Evolutionary conservation across 2,888 invertebrate species (phyloP).

Genomic region (Latrodectus hesperus): DNA sequence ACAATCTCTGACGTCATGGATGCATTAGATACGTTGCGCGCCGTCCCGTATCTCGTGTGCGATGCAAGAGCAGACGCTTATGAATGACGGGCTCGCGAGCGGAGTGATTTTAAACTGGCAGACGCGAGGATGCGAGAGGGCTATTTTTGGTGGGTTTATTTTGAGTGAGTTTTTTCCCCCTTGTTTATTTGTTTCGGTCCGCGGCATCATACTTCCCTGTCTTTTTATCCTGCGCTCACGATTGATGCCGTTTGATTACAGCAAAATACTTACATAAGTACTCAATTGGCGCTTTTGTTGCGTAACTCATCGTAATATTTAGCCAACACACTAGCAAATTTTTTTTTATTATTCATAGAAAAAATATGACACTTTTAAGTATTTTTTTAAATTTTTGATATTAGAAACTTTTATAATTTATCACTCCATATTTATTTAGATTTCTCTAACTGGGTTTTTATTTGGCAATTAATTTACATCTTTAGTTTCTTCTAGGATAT

Average conservation of each 20-base stretch:
- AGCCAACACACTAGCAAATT: too few relatives aligned
- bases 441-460: neutral
- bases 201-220: neutral
- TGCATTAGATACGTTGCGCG: slow-evolving; percentile 19
- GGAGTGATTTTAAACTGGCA: slow-evolving; percentile 40
- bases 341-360: too few relatives aligned
- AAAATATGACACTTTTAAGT: too few relatives aligned
- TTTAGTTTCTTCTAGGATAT: too few relatives aligned
- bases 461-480: too few relatives aligned
- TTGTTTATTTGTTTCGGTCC: neutral
- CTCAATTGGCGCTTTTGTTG: too few relatives aligned
- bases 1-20: slow-evolving; percentile 42
- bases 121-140: slow-evolving; percentile 31
- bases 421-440: neutral
- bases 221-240: neutral
- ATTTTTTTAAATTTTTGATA: too few relatives aligned
- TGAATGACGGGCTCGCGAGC: slow-evolving; percentile 44
- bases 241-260: neutral
- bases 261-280: neutral
- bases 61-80: slow-evolving; percentile 24
- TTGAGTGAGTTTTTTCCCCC: slow-evolving; percentile 10
- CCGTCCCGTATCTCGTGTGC: slow-evolving; percentile 18
- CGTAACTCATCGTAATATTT: too few relatives aligned
- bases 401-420: neutral
- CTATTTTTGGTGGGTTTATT: slow-evolving; percentile 42